Evolutionary conservation across 2,797 vertebrate species (phyloP), one percentile per base, ranked within the genome.

Genomic region (Perodicticus potto): DNA sequence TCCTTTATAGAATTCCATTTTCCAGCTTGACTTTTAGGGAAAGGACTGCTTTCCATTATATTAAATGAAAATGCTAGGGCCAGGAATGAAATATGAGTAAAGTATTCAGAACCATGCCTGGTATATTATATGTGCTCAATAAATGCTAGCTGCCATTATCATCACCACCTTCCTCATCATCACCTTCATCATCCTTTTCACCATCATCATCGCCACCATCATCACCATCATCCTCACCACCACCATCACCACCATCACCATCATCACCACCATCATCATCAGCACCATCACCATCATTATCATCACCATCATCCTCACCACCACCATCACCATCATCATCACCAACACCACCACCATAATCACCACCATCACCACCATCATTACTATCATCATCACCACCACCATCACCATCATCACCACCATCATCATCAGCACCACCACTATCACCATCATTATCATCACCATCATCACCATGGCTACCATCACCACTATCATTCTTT

Each of bases 381-480:
- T 4, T 23, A 29, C 2, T 34, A 12, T 1, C 27, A 22, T 27
- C 49, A 16, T 0, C 27, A 32, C 5, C 78, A 19, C 1, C 16
- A 7, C 4, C 37, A 29, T 12, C 78, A 27, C 0, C 10, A 6
- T 1, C 23, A 27, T 0, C 13, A 11, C 4, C 25, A 2, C 1
- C 13, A 14, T 0, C 34, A 37, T 0, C 34, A 40, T 6, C 8
- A 19, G 0, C 12, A 43, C 1, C 34, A 11, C 0, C 34, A 13
- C 0, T 3, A 5, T 0, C 53, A 29, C 0, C 2, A 12, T 0
- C 27, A 20, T 0, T 13, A 11, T 0, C 22, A 16, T 0, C 43
- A 10, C 0, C 29, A 17, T 0, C 43, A 19, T 0, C 32, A 19
- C 0, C 25, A 22, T 0, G 1, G 8, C 0, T 25, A 37, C 0